Evolutionary conservation across 2,888 invertebrate species (phyloP), one percentile per base, ranked within the genome.

Genomic region (Lepidochitona cinerea): DNA sequence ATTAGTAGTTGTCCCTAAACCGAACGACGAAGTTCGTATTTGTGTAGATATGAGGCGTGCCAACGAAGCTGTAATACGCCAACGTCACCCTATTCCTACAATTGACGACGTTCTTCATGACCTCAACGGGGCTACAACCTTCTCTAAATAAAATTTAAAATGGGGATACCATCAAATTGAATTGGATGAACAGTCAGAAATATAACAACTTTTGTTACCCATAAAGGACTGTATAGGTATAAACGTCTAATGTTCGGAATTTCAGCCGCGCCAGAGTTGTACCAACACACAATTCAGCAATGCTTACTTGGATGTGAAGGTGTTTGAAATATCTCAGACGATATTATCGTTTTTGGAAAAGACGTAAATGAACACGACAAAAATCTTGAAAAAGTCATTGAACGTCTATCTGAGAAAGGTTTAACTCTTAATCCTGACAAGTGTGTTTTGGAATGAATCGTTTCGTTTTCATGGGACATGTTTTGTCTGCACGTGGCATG

Each of bases 101-200:
- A 18, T 68, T 29, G 71, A 71, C 37, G 71, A 71, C n/a, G 36
- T 66, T 1, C 29, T 33, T 23, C 36, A 33, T 67, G 71, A 71
- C 26, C 23, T 71, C 12, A 67, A 59, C 36, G 71, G 71, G 52
- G 37, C 52, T 29, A 71, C 65, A 35, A 41, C 33, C 1, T 71
- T 71, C 71, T 23, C 52, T 66, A 71, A 71, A 33, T 5, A 68
- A 1, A 52, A 71, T 29, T 23, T 71, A 12, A 65, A 65, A 29
- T 36, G 52, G 36, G 71, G 64, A 1, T 67, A 35, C n/a, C 71
- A 71, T 18, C 71, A 71, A 33, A 70, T 36, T 66, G n/a, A 41
- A 41, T 41, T 41, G 18, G 41, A 41, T 12, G 41, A 41, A 18
- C 18, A 9, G 41, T n/a, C n/a, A 41, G 41, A 41, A 41, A 41